phyloP scores from a whole-genome alignment of 2,113 vertebrate species.

The Marmota flaviventris region DNA sequence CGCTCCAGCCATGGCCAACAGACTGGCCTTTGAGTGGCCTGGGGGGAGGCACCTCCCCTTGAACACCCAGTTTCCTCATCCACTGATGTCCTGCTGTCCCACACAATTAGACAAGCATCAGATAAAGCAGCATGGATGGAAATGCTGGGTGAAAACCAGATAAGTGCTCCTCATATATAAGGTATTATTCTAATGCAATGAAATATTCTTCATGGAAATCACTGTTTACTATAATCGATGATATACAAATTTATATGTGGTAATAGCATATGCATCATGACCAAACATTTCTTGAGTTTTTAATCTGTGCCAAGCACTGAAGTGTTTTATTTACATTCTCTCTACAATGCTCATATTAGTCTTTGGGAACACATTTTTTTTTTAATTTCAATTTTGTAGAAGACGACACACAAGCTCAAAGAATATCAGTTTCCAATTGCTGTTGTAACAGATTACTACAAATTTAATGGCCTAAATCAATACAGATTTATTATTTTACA shows the following conservation, averaged over 20 bases:
- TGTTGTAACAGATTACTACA: background rate
- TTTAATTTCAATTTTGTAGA: background rate
- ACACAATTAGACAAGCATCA: background rate
- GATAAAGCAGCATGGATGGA: background rate
- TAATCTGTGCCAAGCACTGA: background rate
- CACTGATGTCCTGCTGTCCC: background rate
- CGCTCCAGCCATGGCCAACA: background rate
- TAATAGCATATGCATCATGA: background rate
- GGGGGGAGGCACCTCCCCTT: background rate
- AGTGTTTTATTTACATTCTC: slow-evolving; percentile 21
- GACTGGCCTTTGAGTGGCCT: background rate
- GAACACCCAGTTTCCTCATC: background rate
- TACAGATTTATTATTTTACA: background rate
- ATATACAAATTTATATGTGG: background rate
- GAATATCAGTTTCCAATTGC: background rate
- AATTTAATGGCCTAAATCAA: background rate
- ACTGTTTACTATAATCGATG: slow-evolving; percentile 12
- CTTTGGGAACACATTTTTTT: background rate
- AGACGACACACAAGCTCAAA: background rate
- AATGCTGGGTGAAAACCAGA: background rate
- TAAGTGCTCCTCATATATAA: background rate
- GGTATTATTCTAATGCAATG: background rate
- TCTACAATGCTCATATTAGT: background rate
- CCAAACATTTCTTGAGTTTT: background rate
- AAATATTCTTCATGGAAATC: background rate